These are phyloP conservation scores for Dicyrtomina minuta DNA, from an alignment of 2,888 invertebrate species.

Conservation along the genomic window DNA sequence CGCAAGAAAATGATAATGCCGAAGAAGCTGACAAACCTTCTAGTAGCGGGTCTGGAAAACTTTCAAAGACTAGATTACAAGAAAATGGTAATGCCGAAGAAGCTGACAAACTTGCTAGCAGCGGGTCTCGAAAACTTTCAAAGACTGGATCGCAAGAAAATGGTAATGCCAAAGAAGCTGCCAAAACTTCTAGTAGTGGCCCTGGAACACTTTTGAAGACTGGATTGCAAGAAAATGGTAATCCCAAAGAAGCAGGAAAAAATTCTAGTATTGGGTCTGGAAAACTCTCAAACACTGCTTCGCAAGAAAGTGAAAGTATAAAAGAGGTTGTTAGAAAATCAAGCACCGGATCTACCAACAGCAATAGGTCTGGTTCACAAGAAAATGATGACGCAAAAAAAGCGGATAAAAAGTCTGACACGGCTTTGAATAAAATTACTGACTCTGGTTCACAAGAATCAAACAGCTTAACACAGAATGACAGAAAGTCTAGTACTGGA, in stretches of 20 bases:
- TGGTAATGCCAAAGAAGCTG: not conserved
- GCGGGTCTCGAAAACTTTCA: not conserved
- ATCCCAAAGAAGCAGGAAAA: not conserved
- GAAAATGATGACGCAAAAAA: not conserved
- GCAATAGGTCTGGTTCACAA: too few relatives aligned
- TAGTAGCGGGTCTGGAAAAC: too few relatives aligned
- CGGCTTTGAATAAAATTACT: not conserved
- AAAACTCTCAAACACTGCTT: not conserved
- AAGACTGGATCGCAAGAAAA: not conserved
- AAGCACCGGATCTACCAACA: not conserved
- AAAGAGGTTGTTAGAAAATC: not conserved
- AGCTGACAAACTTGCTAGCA: not conserved
- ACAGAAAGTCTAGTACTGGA: too few relatives aligned
- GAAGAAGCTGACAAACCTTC: too few relatives aligned
- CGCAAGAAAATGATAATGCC: too few relatives aligned
- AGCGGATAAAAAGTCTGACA: not conserved
- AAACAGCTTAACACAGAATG: too few relatives aligned
- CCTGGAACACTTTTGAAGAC: too few relatives aligned
- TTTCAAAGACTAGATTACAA: too few relatives aligned
- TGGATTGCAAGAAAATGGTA: too few relatives aligned
- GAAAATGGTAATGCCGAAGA: not conserved
- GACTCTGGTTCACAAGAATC: not conserved
- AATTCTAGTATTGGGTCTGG: not conserved
- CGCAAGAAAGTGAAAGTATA: not conserved
- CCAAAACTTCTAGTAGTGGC: not conserved